These are phyloP conservation scores for Carlito syrichta DNA, from an alignment of 2,113 vertebrate species.

Conservation along the genomic window DNA sequence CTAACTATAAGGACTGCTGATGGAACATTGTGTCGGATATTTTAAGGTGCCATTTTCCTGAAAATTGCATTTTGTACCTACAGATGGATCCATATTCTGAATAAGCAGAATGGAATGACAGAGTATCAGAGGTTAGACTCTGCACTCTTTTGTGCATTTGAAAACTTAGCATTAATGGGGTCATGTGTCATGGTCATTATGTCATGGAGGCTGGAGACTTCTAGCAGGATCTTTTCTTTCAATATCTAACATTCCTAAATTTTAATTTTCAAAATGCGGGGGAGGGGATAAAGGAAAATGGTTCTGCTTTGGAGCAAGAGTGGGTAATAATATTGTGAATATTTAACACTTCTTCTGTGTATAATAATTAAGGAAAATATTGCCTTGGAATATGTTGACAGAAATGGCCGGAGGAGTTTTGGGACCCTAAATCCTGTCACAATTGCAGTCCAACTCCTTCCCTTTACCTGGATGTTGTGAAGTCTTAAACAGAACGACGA, in stretches of 20 bases:
- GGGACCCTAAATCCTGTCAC: background rate
- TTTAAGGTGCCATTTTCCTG: conserved; percentile 64
- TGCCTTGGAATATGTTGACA: background rate
- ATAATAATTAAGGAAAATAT: background rate
- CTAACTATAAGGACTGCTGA: conserved; percentile 73
- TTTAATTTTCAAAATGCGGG: background rate
- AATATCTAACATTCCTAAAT: background rate
- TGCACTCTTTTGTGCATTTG: conserved; percentile 27
- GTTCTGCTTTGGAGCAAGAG: background rate
- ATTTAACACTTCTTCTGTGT: background rate
- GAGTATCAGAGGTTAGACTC: conserved; percentile 10
- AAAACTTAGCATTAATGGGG: background rate
- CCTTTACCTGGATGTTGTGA: background rate
- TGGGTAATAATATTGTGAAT: background rate
- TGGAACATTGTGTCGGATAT: conserved; percentile 71
- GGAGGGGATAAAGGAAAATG: background rate
- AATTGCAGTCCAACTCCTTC: background rate
- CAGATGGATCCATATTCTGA: conserved; percentile 71
- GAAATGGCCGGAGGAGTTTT: background rate
- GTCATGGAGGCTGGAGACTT: background rate
- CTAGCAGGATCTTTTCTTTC: background rate
- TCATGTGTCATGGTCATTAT: background rate
- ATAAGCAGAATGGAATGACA: conserved; percentile 49
- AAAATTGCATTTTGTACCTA: conserved; percentile 71
- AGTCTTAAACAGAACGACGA: background rate